These are phyloP conservation scores for Neolamprologus toae DNA, from an alignment of 2,113 vertebrate species.

Conservation along the genomic window DNA sequence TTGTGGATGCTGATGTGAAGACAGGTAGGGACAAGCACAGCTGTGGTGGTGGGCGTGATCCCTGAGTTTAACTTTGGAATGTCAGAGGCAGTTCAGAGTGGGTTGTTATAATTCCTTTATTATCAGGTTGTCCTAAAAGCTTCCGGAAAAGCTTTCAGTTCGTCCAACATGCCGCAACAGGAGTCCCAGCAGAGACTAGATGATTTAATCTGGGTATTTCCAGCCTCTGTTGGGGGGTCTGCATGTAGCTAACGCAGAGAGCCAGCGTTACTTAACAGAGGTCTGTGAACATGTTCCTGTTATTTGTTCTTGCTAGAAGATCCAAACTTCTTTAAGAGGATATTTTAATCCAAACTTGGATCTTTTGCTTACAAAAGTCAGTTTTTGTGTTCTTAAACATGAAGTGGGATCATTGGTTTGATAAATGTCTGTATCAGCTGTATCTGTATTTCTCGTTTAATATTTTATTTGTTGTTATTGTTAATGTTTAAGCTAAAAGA, in stretches of 20 bases:
- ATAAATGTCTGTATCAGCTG: background rate
- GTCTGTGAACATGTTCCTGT: background rate
- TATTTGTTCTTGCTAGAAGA: background rate
- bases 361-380: background rate
- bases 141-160: background rate
- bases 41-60: background rate
- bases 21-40: background rate
- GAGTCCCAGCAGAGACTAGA: background rate
- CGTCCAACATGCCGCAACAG: background rate
- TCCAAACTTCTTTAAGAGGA: background rate
- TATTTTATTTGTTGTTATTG: background rate
- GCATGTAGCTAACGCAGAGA: accelerated
- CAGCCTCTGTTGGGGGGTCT: background rate
- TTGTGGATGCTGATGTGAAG: background rate
- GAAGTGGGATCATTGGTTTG: accelerated
- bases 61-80: background rate
- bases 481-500: background rate
- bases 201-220: background rate
- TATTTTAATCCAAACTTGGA: background rate
- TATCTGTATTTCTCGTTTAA: background rate
- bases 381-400: background rate
- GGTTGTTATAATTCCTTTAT: background rate
- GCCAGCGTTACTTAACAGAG: background rate
- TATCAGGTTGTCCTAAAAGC: background rate
- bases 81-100: background rate